A percentile compares a stretch with the other conserved stretches of the same genome.
phyloP scores from a whole-genome alignment of 2,888 invertebrate genomes.

The Galeopsomyia nigrocyanea region DNA sequence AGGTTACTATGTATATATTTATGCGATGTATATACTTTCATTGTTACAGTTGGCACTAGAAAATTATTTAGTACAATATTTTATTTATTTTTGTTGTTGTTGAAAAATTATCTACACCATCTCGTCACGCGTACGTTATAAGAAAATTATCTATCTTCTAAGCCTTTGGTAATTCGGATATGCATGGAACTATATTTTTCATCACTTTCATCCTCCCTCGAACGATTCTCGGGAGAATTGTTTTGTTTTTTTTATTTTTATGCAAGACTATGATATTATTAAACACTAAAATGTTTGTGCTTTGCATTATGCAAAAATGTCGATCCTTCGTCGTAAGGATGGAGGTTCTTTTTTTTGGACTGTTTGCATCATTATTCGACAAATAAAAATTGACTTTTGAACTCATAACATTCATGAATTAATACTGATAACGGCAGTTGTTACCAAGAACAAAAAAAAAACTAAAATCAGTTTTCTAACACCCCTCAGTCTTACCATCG shows the following conservation, averaged over 20 bases:
- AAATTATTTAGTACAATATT: constrained; percentile 26
- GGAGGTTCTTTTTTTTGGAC: no score
- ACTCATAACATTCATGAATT: constrained; percentile 10
- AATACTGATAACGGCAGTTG: constrained; percentile 41
- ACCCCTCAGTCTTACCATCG: no score
- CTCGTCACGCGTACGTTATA: constrained; percentile 25
- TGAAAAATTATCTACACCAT: constrained; percentile 42
- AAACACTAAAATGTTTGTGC: no score
- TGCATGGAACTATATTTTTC: constrained; percentile 67
- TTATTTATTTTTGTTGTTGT: no score
- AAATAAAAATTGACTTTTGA: neutral
- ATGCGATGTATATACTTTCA: no score
- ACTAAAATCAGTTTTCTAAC: no score
- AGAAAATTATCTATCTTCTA: constrained; percentile 56
- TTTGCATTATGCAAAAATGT: no score
- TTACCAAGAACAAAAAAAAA: neutral
- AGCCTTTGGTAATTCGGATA: constrained; percentile 65
- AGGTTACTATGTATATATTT: neutral
- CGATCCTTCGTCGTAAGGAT: no score
- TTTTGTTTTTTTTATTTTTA: constrained; percentile 16
- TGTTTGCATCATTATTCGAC: no score
- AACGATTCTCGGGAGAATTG: constrained; percentile 23
- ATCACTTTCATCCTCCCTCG: constrained; percentile 57
- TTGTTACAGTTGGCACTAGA: constrained; percentile 43
- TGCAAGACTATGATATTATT: neutral